phyloP scores from a whole-genome alignment of 2,888 invertebrate species.

The Tryphoninae sp. region DNA sequence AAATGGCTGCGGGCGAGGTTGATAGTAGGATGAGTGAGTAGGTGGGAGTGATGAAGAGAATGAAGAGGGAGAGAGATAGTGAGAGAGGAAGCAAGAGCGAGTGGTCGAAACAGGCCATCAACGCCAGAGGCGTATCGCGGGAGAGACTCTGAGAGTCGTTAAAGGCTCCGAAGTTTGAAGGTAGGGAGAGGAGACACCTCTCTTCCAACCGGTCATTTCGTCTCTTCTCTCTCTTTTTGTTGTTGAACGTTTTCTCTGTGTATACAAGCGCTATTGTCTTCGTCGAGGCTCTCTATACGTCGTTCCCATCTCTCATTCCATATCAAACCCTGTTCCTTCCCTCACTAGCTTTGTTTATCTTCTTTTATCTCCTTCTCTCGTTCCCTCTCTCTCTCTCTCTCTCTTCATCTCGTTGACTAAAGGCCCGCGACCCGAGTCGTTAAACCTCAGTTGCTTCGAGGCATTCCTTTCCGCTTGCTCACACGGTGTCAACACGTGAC shows the following conservation, averaged over 20 bases:
- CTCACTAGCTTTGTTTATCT: constrained; percentile 3
- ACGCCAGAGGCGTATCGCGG: constrained; percentile 69
- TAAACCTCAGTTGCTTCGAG: constrained; percentile 39
- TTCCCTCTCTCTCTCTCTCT: constrained; percentile 16
- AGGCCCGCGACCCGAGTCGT: constrained; percentile 29
- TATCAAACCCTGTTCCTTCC: neutral
- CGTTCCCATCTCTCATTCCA: neutral
- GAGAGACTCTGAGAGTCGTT: constrained; percentile 65
- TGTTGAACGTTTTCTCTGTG: constrained; percentile 32
- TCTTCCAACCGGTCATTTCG: constrained; percentile 34
- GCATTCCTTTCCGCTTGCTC: constrained; percentile 1
- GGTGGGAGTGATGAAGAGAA: constrained; percentile 16
- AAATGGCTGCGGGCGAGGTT: constrained; percentile 26
- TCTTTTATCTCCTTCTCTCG: neutral
- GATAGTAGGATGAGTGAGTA: neutral
- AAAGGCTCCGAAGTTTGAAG: constrained; percentile 67
- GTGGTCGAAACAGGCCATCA: constrained; percentile 69
- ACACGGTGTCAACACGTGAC: neutral
- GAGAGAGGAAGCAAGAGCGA: neutral
- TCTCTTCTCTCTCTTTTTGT: constrained; percentile 3
- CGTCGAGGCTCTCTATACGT: constrained; percentile 10
- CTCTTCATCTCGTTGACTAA: constrained; percentile 40
- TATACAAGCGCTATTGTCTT: constrained; percentile 50
- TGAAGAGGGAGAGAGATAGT: constrained; percentile 11
- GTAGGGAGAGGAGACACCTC: constrained; percentile 45